phyloP scores from a whole-genome alignment of 1,140 invertebrate species.

The Lanistes nyassanus region DNA sequence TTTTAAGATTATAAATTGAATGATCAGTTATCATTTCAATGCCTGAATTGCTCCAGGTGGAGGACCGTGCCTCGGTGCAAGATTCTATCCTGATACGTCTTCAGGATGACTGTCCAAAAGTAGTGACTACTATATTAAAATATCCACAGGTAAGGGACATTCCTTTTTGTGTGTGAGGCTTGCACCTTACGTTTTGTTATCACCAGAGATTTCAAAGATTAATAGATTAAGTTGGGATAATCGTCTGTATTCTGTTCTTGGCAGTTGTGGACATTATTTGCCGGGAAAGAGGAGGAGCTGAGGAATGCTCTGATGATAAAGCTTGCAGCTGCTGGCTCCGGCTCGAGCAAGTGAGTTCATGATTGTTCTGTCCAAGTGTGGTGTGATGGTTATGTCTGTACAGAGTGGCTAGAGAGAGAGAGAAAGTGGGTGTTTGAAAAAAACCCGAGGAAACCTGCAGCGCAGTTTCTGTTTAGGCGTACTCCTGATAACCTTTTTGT shows the following conservation, averaged over 20 bases:
- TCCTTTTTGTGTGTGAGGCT: too few relatives aligned
- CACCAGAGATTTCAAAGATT: too few relatives aligned
- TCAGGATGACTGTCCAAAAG: conserved; percentile 46
- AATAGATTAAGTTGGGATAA: too few relatives aligned
- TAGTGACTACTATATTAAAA: conserved; percentile 47
- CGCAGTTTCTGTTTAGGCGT: too few relatives aligned
- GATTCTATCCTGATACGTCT: conserved; percentile 47
- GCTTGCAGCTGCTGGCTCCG: conserved; percentile 8
- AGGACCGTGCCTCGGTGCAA: conserved; percentile 43
- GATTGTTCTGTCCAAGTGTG: neutral
- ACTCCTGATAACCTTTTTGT: too few relatives aligned
- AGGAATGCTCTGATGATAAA: conserved; percentile 19
- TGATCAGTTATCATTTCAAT: too few relatives aligned
- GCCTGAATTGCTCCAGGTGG: conserved; percentile 40
- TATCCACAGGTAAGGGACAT: conserved; percentile 42
- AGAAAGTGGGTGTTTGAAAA: too few relatives aligned
- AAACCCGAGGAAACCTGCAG: too few relatives aligned
- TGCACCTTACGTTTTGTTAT: too few relatives aligned
- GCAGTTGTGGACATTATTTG: conserved; percentile 29
- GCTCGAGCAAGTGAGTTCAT: conserved; percentile 11
- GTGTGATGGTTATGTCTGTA: too few relatives aligned
- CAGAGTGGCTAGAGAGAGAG: too few relatives aligned
- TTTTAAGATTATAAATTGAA: neutral
- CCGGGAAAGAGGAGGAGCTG: conserved; percentile 10
- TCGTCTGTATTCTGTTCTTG: too few relatives aligned